These are phyloP conservation scores for Hippocampus mohnikei DNA, from an alignment of 2,113 vertebrate species.

Conservation along the genomic window DNA sequence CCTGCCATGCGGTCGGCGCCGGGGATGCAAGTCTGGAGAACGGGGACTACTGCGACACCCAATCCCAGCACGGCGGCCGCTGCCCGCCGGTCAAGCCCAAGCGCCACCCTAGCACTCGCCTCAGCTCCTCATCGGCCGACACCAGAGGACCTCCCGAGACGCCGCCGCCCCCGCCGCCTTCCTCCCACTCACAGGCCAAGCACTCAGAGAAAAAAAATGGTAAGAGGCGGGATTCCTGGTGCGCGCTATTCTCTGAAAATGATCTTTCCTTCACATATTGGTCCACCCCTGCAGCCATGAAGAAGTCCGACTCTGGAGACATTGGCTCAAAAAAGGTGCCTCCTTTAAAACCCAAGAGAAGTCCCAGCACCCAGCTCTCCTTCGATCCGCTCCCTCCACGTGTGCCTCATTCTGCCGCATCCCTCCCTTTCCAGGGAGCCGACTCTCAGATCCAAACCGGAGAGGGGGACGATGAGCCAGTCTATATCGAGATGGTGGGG, in stretches of 20 bases:
- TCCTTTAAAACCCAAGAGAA: conserved; percentile 84
- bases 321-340: conserved; percentile 79
- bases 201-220: conserved; percentile 75
- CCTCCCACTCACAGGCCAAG: conserved; percentile 62
- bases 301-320: conserved; percentile 79
- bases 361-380: conserved; percentile 86
- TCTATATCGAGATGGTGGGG: conserved; percentile 94
- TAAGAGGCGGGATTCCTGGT: conserved; percentile 30
- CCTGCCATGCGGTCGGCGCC: conserved; percentile 86
- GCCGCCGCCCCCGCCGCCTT: conserved; percentile 55
- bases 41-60: conserved; percentile 73
- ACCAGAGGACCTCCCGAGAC: conserved; percentile 60
- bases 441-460: conserved; percentile 60
- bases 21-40: conserved; percentile 77
- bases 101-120: conserved; percentile 87
- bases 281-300: conserved; percentile 63
- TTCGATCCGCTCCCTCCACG: conserved; percentile 69
- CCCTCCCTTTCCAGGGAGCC: conserved; percentile 62
- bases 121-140: conserved; percentile 73
- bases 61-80: conserved; percentile 68
- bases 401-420: conserved; percentile 61
- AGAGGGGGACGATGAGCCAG: conserved; percentile 80
- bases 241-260: not conserved
- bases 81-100: conserved; percentile 84
- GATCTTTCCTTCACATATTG: conserved; percentile 18